These are phyloP conservation scores for Eulemur macaco DNA, from an alignment of 2,113 vertebrate species.

Conservation along the genomic window DNA sequence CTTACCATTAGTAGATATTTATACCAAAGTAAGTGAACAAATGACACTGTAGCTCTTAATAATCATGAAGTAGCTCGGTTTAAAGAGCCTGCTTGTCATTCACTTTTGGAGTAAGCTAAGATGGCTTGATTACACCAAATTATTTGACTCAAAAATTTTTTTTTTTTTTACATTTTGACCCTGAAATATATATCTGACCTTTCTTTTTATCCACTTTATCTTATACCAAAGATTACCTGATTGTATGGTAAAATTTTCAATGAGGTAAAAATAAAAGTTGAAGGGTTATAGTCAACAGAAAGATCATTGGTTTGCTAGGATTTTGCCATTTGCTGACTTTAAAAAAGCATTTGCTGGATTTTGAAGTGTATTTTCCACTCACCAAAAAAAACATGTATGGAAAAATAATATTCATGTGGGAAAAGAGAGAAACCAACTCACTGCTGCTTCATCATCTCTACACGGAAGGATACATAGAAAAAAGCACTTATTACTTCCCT, in stretches of 20 bases:
- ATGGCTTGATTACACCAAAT: neutral
- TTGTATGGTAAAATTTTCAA: neutral
- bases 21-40: neutral
- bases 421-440: conserved; percentile 36
- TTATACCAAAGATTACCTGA: neutral
- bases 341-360: conserved; percentile 26
- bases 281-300: neutral
- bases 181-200: neutral
- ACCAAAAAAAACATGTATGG: conserved; percentile 36
- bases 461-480: neutral
- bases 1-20: neutral
- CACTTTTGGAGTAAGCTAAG: neutral
- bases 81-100: neutral
- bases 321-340: conserved; percentile 7
- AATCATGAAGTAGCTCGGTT: neutral
- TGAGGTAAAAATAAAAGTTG: neutral
- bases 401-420: conserved; percentile 33
- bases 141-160: neutral
- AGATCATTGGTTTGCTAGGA: neutral
- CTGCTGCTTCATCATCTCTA: neutral
- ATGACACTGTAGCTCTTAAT: neutral
- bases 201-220: neutral
- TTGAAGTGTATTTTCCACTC: conserved; percentile 53
- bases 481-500: neutral
- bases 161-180: neutral